Base-by-base conservation (phyloP, 2,797 vertebrate genomes). In the Smutsia temminckii region DNA sequence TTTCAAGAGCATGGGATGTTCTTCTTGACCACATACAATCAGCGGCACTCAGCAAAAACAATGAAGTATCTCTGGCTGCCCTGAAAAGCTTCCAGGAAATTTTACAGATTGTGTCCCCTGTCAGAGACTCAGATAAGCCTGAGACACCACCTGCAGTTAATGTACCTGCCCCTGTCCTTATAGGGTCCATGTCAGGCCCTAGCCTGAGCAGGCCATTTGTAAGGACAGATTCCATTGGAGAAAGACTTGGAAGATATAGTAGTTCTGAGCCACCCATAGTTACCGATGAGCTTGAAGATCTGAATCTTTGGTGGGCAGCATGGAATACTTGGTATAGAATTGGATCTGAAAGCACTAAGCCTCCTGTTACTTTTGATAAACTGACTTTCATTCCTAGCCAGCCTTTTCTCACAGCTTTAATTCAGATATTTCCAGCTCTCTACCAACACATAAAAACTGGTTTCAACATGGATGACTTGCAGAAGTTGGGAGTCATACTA, bases 31-130 rank as follows among this genome's bases (percentile, higher is more conserved):
- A 99, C 97, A 99, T 99, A 96, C 99, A 99, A 74, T 99, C 99
- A 18, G 99, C 99, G 32, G 99, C 99, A 51, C 99, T 99, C 94
- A 99, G 99, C 98, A 99, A 99, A 98, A 99, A 99, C 98, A 99
- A 99, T 51, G 99, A 99, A 98, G 99, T 99, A 93, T 99, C 99
- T 89, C 98, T 99, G 96, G 99, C 99, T n/a, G 99, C 99, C 40
- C 98, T 99, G 85, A 99, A 99, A 98, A 99, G 99, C 98, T 99
- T 99, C 96, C 99, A 99, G 97, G 99, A 99, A 98, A 99, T 99
- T 97, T 98, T 99, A 16, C 99, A 99, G 97, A 99, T 99, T 8
- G 99, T 99, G 42, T 99, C 99, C 2, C 99, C 99, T 0, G 98
- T 98, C 53, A 99, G 99, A 98, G 99, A 99, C 97, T 98, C 98